phyloP scores from a whole-genome alignment of 92 coral and sea anemone species.

The Porites evermanni region DNA sequence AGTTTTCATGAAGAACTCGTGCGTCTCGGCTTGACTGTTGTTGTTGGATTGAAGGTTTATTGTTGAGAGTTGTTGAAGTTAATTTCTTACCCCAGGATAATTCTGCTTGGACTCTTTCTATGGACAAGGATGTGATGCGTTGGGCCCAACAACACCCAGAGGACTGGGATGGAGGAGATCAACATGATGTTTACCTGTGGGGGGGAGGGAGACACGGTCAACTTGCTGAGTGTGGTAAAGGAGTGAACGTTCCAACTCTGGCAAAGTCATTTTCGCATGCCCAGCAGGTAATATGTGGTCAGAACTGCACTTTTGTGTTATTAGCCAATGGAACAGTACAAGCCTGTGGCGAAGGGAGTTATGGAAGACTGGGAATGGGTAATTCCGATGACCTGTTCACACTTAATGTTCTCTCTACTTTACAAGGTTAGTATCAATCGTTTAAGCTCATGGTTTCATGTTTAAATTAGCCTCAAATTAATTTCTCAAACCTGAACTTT shows the following conservation, averaged over 20 bases:
- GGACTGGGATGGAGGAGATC: constrained; percentile 89
- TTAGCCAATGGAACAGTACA: constrained; percentile 75
- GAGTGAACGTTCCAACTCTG: constrained; percentile 80
- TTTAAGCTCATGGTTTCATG: background rate
- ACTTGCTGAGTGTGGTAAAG: constrained; percentile 84
- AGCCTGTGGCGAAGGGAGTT: constrained; percentile 92
- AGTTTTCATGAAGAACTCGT: too few species aligned
- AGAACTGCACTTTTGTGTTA: constrained; percentile 81
- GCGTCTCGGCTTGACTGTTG: background rate
- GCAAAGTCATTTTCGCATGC: constrained; percentile 80
- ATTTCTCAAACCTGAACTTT: too few species aligned
- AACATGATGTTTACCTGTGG: constrained; percentile 89
- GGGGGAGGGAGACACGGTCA: constrained; percentile 95
- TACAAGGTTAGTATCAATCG: constrained; percentile 66
- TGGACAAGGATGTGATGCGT: constrained; percentile 89
- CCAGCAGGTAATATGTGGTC: constrained; percentile 86
- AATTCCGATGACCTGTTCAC: constrained; percentile 81
- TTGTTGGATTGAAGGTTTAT: background rate
- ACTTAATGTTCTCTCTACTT: constrained; percentile 71
- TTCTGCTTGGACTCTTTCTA: constrained; percentile 76
- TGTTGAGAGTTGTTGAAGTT: background rate
- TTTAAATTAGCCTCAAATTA: too few species aligned
- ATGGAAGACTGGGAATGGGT: constrained; percentile 92
- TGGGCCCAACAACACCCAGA: constrained; percentile 90
- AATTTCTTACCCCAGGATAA: constrained; percentile 60